phyloP scores from a whole-genome alignment of 2,113 vertebrate genomes.

The mouse (Mus musculus) region GRCm39 chr3:69306001-69306500 shows the following conservation, averaged over 20 bases:
- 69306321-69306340: constrained; percentile 16
- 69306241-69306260: no score
- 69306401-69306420: background rate
- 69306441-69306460: background rate
- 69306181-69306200: background rate
- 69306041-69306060: background rate
- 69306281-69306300: background rate
- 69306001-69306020: background rate
- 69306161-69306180: no score
- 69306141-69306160: background rate
- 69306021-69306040: background rate
- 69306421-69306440: background rate
- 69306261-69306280: background rate
- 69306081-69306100: background rate
- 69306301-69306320: constrained; percentile 1
- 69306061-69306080: background rate
- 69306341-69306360: constrained; percentile 28
- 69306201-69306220: background rate
- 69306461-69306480: constrained; percentile 35
- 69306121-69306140: background rate
- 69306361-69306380: constrained; percentile 46
- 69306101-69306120: background rate
- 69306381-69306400: constrained; percentile 14
- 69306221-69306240: no score
- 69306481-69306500: background rate